These are phyloP conservation scores for Macropodus opercularis DNA, from an alignment of 2,797 vertebrate species.

Conservation along the genomic window DNA sequence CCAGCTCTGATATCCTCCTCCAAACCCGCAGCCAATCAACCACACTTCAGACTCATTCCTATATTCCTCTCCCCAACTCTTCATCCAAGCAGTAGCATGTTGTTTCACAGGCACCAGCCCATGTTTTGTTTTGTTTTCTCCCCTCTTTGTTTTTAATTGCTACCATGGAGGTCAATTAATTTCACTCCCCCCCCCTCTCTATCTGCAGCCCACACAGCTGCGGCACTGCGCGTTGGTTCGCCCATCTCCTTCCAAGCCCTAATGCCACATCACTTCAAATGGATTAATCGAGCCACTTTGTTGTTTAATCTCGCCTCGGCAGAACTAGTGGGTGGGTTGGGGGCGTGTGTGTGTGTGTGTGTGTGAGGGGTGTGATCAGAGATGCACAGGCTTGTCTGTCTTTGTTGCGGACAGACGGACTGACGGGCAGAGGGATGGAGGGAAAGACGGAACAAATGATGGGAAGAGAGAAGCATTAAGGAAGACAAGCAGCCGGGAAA, in stretches of 20 bases:
- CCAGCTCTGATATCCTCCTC: slow-evolving; percentile 5
- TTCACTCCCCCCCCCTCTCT: slow-evolving; percentile 76
- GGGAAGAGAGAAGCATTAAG: slow-evolving; percentile 34
- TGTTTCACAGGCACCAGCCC: slow-evolving; percentile 71
- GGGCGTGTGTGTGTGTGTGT: slow-evolving; percentile 51
- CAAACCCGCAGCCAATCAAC: slow-evolving; percentile 33
- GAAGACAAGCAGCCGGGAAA: slow-evolving; percentile 51
- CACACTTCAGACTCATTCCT: slow-evolving; percentile 53
- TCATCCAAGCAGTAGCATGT: slow-evolving; percentile 65
- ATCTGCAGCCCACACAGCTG: slow-evolving; percentile 81
- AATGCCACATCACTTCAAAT: slow-evolving; percentile 82
- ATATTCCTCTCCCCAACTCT: slow-evolving; percentile 59
- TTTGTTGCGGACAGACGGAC: slow-evolving; percentile 66
- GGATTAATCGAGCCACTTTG: slow-evolving; percentile 84
- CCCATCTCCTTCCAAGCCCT: slow-evolving; percentile 80
- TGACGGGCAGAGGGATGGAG: slow-evolving; percentile 44
- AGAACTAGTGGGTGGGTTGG: slow-evolving; percentile 77
- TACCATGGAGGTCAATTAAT: slow-evolving; percentile 84
- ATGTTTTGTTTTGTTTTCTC: slow-evolving; percentile 79
- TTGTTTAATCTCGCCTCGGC: slow-evolving; percentile 83
- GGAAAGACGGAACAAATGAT: slow-evolving; percentile 59
- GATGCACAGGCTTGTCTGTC: slow-evolving; percentile 70
- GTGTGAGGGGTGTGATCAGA: slow-evolving; percentile 63
- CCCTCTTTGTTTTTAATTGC: slow-evolving; percentile 83
- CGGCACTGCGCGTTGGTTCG: slow-evolving; percentile 75